Conservation (phyloP, 1,140 invertebrate species). For the Cotesia vestalis region DNA sequence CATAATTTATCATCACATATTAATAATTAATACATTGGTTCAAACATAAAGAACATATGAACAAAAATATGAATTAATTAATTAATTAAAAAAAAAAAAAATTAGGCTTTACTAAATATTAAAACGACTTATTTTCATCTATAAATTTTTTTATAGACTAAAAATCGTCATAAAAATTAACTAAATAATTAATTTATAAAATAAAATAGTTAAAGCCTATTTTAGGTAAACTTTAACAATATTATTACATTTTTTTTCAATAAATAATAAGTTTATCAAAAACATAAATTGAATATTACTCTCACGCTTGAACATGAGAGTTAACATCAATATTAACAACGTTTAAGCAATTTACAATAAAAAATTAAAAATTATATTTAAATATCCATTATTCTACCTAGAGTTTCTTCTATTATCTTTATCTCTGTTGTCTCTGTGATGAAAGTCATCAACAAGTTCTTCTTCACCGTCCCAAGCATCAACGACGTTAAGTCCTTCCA, state of each 20-base stretch:
- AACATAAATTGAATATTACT: too few species aligned
- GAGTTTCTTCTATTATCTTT: conserved; percentile 42
- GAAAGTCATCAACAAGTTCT: conserved; percentile 37
- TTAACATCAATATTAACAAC: neutral
- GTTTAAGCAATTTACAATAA: neutral
- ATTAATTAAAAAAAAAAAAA: neutral
- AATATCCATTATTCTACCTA: conserved; percentile 50
- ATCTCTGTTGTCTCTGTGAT: conserved; percentile 21
- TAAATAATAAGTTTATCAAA: too few species aligned
- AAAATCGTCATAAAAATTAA: too few species aligned
- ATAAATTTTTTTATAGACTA: too few species aligned
- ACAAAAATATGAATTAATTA: conserved; percentile 1
- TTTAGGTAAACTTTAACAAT: too few species aligned
- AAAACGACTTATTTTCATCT: too few species aligned
- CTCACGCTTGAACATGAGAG: too few species aligned
- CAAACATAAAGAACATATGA: neutral
- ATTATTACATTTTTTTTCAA: too few species aligned
- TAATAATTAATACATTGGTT: neutral
- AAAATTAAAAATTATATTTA: neutral
- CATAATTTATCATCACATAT: conserved; percentile 1
- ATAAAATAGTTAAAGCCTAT: too few species aligned
- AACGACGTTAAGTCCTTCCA: conserved; percentile 57
- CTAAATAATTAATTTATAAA: too few species aligned
- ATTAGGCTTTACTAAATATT: neutral
- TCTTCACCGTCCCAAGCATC: conserved; percentile 62